phyloP scores from a whole-genome alignment of 2,113 vertebrate genomes.

The Clinocottus analis region DNA sequence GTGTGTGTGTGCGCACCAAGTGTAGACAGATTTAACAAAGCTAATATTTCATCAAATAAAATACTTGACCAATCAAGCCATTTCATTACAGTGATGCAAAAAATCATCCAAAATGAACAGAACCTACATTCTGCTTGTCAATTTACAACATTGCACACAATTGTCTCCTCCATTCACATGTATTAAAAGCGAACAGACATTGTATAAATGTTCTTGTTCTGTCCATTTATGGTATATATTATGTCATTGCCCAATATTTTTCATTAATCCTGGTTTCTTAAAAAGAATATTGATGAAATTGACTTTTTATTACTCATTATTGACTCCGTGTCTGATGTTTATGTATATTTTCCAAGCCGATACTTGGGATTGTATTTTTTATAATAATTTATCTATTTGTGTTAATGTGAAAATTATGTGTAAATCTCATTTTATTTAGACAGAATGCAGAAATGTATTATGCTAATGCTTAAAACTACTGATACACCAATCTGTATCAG shows the following conservation, averaged over 20 bases:
- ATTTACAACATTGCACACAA: background rate
- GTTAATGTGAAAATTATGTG: background rate
- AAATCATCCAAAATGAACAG: background rate
- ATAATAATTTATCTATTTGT: background rate
- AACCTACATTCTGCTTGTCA: background rate
- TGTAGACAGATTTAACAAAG: background rate
- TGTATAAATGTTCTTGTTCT: background rate
- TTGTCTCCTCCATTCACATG: background rate
- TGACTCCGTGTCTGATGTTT: background rate
- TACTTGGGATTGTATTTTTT: background rate
- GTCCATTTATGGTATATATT: background rate
- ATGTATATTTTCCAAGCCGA: background rate
- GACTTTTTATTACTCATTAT: background rate
- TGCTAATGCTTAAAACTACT: background rate
- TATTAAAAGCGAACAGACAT: background rate
- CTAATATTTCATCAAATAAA: background rate
- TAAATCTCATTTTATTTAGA: background rate
- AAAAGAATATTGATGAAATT: background rate
- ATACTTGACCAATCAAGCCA: background rate
- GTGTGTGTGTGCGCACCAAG: background rate
- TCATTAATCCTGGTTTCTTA: background rate
- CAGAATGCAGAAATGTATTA: background rate
- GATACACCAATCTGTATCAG: background rate
- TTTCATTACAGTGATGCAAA: background rate
- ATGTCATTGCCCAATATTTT: background rate